Evolutionary conservation across 2,888 invertebrate genomes (phyloP).

Genomic region (Steinernema scapterisci): DNA sequence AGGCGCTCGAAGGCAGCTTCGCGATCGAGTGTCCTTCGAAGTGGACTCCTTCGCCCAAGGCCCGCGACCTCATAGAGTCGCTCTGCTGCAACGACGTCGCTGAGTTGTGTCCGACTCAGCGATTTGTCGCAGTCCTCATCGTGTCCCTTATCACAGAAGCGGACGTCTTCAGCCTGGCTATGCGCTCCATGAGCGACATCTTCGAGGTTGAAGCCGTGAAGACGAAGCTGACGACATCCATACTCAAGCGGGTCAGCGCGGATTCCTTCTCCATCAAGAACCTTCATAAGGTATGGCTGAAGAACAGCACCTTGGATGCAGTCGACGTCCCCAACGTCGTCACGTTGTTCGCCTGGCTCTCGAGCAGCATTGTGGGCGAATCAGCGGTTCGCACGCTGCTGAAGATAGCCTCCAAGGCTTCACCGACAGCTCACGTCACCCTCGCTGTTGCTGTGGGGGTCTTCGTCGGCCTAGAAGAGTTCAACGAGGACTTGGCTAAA

Average conservation of each 20-base stretch:
- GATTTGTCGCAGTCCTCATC: neutral
- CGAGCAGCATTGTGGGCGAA: neutral
- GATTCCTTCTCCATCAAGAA: neutral
- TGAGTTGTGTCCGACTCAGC: neutral
- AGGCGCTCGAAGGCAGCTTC: no score
- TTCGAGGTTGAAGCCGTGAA: neutral
- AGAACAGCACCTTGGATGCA: neutral
- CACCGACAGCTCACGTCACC: neutral
- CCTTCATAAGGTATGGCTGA: slow-evolving; percentile 14
- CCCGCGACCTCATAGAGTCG: neutral
- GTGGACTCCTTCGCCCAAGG: neutral
- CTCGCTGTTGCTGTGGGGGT: slow-evolving; percentile 1
- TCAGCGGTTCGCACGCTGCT: neutral
- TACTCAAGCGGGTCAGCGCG: neutral
- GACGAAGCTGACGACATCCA: neutral
- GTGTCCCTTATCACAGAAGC: neutral
- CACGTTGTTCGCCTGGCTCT: neutral
- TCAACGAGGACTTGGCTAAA: neutral
- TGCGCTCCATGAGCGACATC: neutral
- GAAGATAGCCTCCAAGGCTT: neutral
- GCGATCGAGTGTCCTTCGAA: no score
- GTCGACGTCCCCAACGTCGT: neutral
- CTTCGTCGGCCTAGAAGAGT: neutral
- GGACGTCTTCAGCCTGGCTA: neutral
- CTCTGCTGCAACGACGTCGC: slow-evolving; percentile 1